These are phyloP conservation scores for Procavia capensis DNA, from an alignment of 2,113 vertebrate genomes.

Conservation along the genomic window DNA sequence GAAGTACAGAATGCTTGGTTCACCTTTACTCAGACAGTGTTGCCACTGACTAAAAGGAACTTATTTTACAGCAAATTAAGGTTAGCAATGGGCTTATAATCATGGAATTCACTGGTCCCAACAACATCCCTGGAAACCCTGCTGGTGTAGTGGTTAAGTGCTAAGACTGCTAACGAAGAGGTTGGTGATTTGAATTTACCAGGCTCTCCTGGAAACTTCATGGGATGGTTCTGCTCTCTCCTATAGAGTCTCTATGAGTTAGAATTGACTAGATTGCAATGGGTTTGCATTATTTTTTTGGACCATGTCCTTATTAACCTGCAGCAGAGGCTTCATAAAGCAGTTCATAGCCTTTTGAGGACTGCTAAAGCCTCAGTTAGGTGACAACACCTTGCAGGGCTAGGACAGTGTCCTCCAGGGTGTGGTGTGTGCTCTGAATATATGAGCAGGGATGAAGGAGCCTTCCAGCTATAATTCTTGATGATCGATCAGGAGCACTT, in stretches of 20 bases:
- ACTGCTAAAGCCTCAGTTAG: background rate
- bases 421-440: background rate
- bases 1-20: background rate
- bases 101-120: background rate
- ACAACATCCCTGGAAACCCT: too few species aligned
- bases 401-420: background rate
- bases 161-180: too few species aligned
- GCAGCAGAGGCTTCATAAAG: background rate
- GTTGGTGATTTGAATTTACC: too few species aligned
- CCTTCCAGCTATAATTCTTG: background rate
- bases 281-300: too few species aligned
- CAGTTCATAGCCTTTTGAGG: background rate
- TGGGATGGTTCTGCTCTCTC: too few species aligned
- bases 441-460: background rate
- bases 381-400: too few species aligned
- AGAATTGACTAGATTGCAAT: too few species aligned
- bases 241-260: too few species aligned
- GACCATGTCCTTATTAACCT: background rate
- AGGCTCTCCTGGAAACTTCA: too few species aligned
- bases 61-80: background rate
- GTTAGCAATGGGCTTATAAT: background rate
- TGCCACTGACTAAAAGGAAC: background rate
- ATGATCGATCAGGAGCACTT: background rate
- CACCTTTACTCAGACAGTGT: background rate
- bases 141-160: too few species aligned